Evolutionary conservation across 2,797 vertebrate species (phyloP).

Genomic region (Epinephelus malabaricus): DNA sequence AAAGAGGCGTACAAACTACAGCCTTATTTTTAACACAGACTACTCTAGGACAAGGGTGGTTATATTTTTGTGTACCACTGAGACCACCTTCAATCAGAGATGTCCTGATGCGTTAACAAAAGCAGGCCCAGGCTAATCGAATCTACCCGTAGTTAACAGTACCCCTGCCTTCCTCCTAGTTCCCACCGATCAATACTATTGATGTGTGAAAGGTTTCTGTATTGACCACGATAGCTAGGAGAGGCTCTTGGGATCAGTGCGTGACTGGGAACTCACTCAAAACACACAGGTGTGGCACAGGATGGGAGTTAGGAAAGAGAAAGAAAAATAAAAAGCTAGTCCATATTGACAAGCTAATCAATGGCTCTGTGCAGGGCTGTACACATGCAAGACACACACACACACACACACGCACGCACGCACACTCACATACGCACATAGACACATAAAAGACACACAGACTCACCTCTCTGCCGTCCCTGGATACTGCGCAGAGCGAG

Average conservation of each 20-base stretch:
- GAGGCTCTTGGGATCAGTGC: slow-evolving; percentile 77
- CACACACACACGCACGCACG: slow-evolving; percentile 38
- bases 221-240: slow-evolving; percentile 80
- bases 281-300: slow-evolving; percentile 82
- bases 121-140: slow-evolving; percentile 82
- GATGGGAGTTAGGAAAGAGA: slow-evolving; percentile 70
- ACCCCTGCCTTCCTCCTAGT: slow-evolving; percentile 74
- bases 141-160: slow-evolving; percentile 81
- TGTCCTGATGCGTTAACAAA: slow-evolving; percentile 82
- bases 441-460: slow-evolving; percentile 36
- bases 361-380: slow-evolving; percentile 74
- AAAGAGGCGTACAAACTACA: slow-evolving; percentile 34
- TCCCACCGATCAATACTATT: slow-evolving; percentile 80
- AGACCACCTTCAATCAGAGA: slow-evolving; percentile 79
- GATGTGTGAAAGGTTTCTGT: slow-evolving; percentile 85
- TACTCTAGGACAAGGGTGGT: slow-evolving; percentile 37
- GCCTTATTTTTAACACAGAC: slow-evolving; percentile 34
- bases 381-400: slow-evolving; percentile 45
- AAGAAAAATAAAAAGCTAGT: slow-evolving; percentile 77
- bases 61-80: slow-evolving; percentile 58
- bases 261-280: slow-evolving; percentile 77
- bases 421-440: slow-evolving; percentile 12
- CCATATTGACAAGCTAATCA: slow-evolving; percentile 81
- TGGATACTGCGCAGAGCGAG: slow-evolving; percentile 97
- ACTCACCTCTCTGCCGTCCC: slow-evolving; percentile 95